These are phyloP conservation scores for Dryocosmus kuriphilus DNA, from an alignment of 2,888 invertebrate genomes.

Conservation along the genomic window DNA sequence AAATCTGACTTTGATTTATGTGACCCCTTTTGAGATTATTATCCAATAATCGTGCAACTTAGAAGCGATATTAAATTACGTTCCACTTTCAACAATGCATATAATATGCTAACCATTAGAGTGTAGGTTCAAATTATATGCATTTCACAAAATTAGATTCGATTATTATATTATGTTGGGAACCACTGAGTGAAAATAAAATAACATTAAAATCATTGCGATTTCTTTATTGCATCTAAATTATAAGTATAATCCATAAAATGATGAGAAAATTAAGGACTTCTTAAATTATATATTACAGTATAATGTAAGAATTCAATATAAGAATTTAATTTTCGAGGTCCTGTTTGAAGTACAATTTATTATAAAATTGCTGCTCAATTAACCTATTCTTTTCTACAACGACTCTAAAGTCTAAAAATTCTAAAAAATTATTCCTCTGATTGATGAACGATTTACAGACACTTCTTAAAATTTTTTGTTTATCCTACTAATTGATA, in stretches of 20 bases:
- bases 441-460: too few species aligned
- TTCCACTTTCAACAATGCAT: background rate
- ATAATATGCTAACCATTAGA: conserved; percentile 11
- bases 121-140: background rate
- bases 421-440: too few species aligned
- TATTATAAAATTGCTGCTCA: too few species aligned
- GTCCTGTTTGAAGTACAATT: too few species aligned
- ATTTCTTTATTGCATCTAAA: background rate
- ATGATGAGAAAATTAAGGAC: too few species aligned
- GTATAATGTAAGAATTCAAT: background rate
- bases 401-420: too few species aligned
- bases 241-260: background rate
- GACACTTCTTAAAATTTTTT: background rate
- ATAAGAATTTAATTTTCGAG: background rate
- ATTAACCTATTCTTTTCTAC: too few species aligned
- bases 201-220: background rate
- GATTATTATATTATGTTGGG: background rate
- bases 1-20: conserved; percentile 37
- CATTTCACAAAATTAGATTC: background rate
- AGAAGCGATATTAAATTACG: conserved; percentile 22
- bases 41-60: conserved; percentile 41
- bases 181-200: background rate
- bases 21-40: conserved; percentile 40
- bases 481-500: background rate
- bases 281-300: background rate